Percentiles rank a stretch among this genome's conserved stretches.
phyloP scores from a whole-genome alignment of 2,113 vertebrate genomes.

The Pelvicachromis taeniatus region DNA sequence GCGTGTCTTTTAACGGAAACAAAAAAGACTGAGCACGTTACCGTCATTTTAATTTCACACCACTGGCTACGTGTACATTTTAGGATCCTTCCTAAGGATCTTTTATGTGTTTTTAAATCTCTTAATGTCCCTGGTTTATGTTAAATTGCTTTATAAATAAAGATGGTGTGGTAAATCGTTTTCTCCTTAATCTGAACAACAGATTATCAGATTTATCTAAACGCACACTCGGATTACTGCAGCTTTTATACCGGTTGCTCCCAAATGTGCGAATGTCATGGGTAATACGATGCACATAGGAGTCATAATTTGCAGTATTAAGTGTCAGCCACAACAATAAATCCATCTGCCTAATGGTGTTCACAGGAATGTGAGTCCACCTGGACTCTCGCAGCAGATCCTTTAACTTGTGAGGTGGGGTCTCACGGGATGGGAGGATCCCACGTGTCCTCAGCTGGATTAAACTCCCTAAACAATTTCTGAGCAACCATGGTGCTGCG shows the following conservation, averaged over 20 bases:
- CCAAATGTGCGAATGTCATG: background rate
- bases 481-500: rapidly evolving
- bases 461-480: rapidly evolving
- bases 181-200: background rate
- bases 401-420: background rate
- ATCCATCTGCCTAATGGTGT: background rate
- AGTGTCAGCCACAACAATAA: background rate
- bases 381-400: background rate
- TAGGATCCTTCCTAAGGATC: no score
- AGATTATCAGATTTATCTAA: background rate
- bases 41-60: no score
- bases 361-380: background rate
- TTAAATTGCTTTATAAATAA: no score
- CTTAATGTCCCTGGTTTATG: no score
- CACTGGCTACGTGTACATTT: no score
- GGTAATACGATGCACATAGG: background rate
- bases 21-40: no score
- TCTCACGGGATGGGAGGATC: background rate
- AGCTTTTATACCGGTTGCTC: background rate
- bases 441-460: background rate
- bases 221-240: background rate
- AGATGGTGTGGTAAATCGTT: background rate
- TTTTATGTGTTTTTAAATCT: no score
- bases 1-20: no score
- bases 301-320: background rate